Base-by-base conservation (phyloP, 2,888 invertebrate species). In the Nomada flava region DNA sequence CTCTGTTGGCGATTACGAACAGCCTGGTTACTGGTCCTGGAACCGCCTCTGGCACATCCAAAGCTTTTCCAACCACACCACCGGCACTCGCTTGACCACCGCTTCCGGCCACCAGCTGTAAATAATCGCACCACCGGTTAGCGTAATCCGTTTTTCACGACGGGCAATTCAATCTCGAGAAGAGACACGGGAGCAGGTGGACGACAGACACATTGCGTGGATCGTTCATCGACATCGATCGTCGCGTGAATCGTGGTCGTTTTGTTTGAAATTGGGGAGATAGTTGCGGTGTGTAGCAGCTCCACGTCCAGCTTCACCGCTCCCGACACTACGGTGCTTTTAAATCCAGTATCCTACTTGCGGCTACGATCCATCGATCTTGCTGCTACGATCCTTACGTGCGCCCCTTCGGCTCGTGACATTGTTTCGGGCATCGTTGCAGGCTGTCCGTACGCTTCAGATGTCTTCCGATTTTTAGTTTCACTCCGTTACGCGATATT, bases 1-100 rank as follows among this genome's bases (percentile, higher is more conserved):
- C 98, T 89, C 98, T 95, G 94, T 98, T 98, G 91, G 97, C 98
- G 92, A 98, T 96, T 91, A 98, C 97, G 94, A 98, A 97, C 76
- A 98, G 95, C 93, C 98, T 95, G 81, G 98, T 98, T 91, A 98
- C 96, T 76, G 98, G 98, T 90, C 98, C 98, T 94, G 98, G 98
- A 90, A 98, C 97, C 76, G 97, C 97, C 94, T 97, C 97, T 68
- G 96, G 96, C 10, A 72, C 50, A 5, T 68, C 84, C 2, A 86
- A 86, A n/a, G 68, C 20, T 26, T 80, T 83, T 50, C 81, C 88
- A 1, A 65, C 23, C 7, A 60, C 95, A 7, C 93, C 94, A 15
- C 94, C 95, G 26, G 94, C 94, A 10, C 94, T 95, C 44, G 95
- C 72, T 95, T 89, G 95, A 94, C 94, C 96, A 68, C 96, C 96